Conservation (phyloP, 2,797 vertebrate species). For the Danio kyathit region DNA sequence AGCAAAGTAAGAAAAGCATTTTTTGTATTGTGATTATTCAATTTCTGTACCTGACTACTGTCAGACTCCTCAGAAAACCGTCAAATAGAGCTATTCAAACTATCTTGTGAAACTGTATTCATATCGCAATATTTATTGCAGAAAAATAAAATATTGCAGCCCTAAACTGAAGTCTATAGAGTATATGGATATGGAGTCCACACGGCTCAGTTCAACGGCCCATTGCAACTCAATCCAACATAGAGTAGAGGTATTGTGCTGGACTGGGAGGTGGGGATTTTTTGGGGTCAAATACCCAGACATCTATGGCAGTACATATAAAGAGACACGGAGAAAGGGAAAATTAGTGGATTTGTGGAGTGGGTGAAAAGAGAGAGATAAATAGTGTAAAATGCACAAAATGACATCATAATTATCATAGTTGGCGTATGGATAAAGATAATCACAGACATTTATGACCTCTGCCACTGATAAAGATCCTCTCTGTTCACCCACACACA, state of each 20-base stretch:
- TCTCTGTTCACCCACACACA: conserved; percentile 30
- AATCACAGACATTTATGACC: conserved; percentile 26
- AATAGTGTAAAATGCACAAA: conserved; percentile 20
- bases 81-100: no score
- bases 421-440: conserved; percentile 35
- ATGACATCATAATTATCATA: conserved; percentile 21
- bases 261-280: conserved; percentile 63
- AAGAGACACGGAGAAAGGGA: conserved; percentile 21
- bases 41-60: no score
- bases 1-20: no score
- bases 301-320: conserved; percentile 24
- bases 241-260: conserved; percentile 37
- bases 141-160: no score
- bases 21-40: no score
- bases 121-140: no score
- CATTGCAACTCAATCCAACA: conserved; percentile 13
- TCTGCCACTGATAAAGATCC: conserved; percentile 35
- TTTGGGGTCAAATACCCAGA: conserved; percentile 56
- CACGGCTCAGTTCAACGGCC: background rate
- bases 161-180: no score
- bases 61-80: no score
- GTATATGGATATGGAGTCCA: background rate
- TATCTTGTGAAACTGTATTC: no score
- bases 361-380: conserved; percentile 34
- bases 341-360: conserved; percentile 2